Evolutionary conservation across 2,113 vertebrate species (phyloP).

Genomic region (Notarius lentiginosus): DNA sequence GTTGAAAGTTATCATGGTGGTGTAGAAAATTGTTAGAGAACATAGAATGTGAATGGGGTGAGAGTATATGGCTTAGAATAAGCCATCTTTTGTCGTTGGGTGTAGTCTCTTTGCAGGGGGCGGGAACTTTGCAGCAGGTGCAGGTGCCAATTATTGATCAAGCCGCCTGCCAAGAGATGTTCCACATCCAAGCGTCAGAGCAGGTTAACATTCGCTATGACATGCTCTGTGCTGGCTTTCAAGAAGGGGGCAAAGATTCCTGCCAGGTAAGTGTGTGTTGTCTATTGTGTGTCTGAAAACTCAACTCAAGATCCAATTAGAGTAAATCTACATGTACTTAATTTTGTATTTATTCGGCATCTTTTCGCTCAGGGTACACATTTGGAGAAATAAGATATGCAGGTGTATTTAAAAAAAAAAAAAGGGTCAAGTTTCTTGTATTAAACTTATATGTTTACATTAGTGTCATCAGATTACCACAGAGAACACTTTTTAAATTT

Average conservation of each 20-base stretch:
- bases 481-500: too few relatives aligned
- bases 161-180: conserved; percentile 69
- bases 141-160: conserved; percentile 72
- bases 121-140: conserved; percentile 71
- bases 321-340: neutral
- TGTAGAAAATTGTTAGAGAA: neutral
- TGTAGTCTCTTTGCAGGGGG: conserved; percentile 64
- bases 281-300: neutral
- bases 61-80: neutral
- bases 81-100: neutral
- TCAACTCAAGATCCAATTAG: neutral
- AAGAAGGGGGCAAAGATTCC: conserved; percentile 71
- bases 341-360: neutral
- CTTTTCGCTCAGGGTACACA: too few relatives aligned
- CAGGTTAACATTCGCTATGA: conserved; percentile 64
- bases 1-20: neutral
- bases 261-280: conserved; percentile 71
- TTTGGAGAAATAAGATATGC: too few relatives aligned
- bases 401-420: too few relatives aligned
- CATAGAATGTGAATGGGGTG: neutral
- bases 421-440: too few relatives aligned
- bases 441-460: too few relatives aligned
- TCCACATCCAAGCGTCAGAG: conserved; percentile 46
- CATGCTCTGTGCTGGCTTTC: conserved; percentile 77
- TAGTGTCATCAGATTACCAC: too few relatives aligned